phyloP scores from a whole-genome alignment of 1,140 invertebrate genomes.

The Potamilus streckersoni region DNA sequence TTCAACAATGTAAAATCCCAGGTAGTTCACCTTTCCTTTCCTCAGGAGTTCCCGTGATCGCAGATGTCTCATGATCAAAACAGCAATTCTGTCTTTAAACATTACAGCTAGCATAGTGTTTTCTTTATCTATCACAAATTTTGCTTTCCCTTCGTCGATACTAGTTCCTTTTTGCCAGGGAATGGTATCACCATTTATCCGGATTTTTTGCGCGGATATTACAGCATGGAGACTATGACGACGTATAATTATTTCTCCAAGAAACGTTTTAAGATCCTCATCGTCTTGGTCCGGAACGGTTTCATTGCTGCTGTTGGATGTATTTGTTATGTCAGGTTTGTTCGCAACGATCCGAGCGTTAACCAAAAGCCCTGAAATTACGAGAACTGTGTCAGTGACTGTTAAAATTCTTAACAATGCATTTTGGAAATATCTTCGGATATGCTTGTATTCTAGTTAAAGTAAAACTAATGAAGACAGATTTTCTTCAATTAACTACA shows the following conservation, averaged over 20 bases:
- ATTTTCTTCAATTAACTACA: too few species aligned
- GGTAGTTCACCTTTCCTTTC: conserved; percentile 28
- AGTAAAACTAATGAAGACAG: too few species aligned
- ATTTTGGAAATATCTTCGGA: too few species aligned
- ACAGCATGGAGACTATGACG: conserved; percentile 2
- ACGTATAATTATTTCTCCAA: conserved; percentile 29
- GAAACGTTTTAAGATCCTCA: conserved; percentile 21
- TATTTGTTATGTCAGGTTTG: conserved; percentile 3
- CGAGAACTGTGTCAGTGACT: too few species aligned
- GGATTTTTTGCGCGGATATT: conserved; percentile 14
- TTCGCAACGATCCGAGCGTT: conserved; percentile 27
- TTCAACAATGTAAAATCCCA: conserved; percentile 30
- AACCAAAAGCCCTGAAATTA: conserved; percentile 15
- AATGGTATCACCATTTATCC: conserved; percentile 23
- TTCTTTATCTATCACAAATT: conserved; percentile 25
- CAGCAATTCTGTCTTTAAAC: conserved; percentile 24
- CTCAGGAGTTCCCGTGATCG: conserved; percentile 4
- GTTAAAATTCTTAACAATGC: too few species aligned
- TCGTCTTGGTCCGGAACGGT: background rate
- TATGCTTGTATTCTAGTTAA: too few species aligned
- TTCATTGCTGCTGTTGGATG: background rate
- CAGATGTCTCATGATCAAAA: conserved; percentile 26
- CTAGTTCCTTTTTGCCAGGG: conserved; percentile 27
- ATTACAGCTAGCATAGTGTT: conserved; percentile 25
- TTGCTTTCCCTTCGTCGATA: conserved; percentile 25